Evolutionary conservation across 2,797 vertebrate species (phyloP).

Genomic region (Pteronotus mesoamericanus): DNA sequence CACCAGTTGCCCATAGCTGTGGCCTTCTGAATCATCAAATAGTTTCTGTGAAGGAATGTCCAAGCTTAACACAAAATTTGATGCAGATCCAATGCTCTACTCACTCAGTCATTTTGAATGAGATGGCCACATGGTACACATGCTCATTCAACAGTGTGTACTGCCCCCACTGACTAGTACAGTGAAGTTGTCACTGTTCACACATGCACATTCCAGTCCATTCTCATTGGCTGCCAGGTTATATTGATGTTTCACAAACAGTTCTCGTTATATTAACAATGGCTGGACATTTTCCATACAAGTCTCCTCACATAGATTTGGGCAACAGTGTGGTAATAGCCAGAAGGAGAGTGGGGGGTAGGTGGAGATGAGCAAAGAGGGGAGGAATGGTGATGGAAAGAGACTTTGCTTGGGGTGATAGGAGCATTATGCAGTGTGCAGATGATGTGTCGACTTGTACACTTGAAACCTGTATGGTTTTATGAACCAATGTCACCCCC

Average conservation of each 20-base stretch:
- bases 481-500: background rate
- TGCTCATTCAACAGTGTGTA: background rate
- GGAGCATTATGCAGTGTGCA: no score
- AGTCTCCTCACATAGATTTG: background rate
- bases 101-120: background rate
- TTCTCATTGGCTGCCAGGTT: background rate
- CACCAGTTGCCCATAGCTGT: background rate
- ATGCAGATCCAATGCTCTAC: background rate
- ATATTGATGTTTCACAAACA: background rate
- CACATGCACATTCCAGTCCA: background rate
- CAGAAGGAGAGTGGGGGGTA: background rate
- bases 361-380: background rate
- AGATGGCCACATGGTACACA: background rate
- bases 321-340: background rate
- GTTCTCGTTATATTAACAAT: background rate
- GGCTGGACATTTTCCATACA: background rate
- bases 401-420: background rate
- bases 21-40: background rate
- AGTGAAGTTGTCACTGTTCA: background rate
- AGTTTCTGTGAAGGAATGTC: background rate
- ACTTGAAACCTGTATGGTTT: background rate
- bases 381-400: background rate
- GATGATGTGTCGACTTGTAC: background rate
- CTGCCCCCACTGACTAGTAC: background rate
- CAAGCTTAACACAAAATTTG: background rate